Percentiles rank a stretch among this genome's conserved stretches.
Evolutionary conservation across 2,888 invertebrate genomes (phyloP).

Genomic region (Polyommatus iphigenia): DNA sequence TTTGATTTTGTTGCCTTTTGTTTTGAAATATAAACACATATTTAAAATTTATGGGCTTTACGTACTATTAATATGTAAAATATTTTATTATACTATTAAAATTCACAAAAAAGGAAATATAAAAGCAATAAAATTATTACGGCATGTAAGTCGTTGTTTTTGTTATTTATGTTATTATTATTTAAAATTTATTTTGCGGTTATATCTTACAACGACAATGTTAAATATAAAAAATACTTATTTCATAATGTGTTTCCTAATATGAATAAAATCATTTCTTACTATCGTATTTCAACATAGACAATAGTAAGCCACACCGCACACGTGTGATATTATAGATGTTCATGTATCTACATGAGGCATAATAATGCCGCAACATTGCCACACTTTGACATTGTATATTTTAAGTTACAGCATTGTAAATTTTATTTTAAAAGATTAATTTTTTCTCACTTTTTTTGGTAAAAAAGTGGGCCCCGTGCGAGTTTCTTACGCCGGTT

Average conservation of each 20-base stretch:
- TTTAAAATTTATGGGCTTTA: not conserved
- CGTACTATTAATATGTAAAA: not conserved
- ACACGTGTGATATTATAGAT: no score
- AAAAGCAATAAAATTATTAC: constrained; percentile 3
- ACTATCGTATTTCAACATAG: not conserved
- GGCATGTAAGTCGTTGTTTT: constrained; percentile 15
- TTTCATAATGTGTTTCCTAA: not conserved
- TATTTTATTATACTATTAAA: constrained; percentile 16
- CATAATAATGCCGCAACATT: no score
- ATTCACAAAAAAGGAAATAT: constrained; percentile 18
- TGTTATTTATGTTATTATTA: constrained; percentile 13
- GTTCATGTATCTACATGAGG: no score
- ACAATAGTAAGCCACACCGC: no score
- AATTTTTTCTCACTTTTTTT: no score
- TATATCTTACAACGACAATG: not conserved
- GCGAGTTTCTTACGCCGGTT: no score
- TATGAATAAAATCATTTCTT: not conserved
- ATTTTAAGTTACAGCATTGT: no score
- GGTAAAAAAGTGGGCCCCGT: no score
- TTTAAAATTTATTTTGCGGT: not conserved
- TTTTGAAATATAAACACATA: constrained; percentile 11
- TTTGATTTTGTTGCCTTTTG: constrained; percentile 7
- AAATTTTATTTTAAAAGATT: no score
- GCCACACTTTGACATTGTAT: no score
- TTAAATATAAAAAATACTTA: not conserved